phyloP scores from a whole-genome alignment of 2,888 invertebrate species.

The Chrysolina americana region DNA sequence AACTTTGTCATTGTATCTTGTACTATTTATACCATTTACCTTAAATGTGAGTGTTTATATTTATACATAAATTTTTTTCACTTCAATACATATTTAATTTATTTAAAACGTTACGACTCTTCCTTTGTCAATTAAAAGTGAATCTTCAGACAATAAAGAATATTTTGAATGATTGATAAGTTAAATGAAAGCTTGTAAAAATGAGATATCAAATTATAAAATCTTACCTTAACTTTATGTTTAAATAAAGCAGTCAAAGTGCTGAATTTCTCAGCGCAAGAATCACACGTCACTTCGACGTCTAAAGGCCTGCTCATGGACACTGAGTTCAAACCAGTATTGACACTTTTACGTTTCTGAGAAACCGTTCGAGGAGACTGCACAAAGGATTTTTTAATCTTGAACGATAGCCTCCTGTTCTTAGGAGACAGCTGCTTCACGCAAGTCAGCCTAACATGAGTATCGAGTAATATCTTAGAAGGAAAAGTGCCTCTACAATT shows the following conservation, averaged over 20 bases:
- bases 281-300: slow-evolving; percentile 56
- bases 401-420: slow-evolving; percentile 51
- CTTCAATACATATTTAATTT: no score
- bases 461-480: slow-evolving; percentile 62
- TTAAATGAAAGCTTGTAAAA: no score
- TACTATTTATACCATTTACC: no score
- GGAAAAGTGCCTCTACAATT: slow-evolving; percentile 60
- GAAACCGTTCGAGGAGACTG: slow-evolving; percentile 43
- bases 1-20: no score
- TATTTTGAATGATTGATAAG: no score
- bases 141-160: no score
- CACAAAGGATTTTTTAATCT: slow-evolving; percentile 52
- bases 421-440: slow-evolving; percentile 57
- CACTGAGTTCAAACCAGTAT: background rate
- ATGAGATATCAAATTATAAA: background rate
- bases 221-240: slow-evolving; percentile 51
- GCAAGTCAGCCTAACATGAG: slow-evolving; percentile 63
- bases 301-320: slow-evolving; percentile 29
- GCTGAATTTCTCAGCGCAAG: slow-evolving; percentile 59
- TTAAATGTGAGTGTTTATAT: no score
- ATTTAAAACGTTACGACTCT: no score
- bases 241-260: slow-evolving; percentile 56
- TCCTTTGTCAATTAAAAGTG: no score
- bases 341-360: slow-evolving; percentile 14
- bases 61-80: no score